phyloP scores from a whole-genome alignment of 2,113 vertebrate species.

The Cololabis saira region DNA sequence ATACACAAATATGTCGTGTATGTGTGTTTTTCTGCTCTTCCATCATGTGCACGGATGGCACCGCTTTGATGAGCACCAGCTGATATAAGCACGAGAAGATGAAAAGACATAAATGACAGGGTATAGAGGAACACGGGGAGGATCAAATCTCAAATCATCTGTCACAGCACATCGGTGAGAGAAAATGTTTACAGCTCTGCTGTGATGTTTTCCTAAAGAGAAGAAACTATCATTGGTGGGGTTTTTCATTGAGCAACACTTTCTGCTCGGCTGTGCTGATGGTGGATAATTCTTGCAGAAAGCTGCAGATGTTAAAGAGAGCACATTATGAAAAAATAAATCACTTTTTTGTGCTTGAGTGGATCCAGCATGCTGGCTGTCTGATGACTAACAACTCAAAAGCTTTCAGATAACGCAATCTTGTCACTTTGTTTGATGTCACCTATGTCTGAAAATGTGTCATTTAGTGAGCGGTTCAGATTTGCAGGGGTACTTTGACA shows the following conservation, averaged over 20 bases:
- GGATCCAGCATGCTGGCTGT: no score
- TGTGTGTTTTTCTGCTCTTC: slow-evolving; percentile 22
- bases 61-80: slow-evolving; percentile 48
- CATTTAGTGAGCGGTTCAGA: no score
- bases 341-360: no score
- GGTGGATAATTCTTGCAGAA: slow-evolving; percentile 14
- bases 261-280: slow-evolving; percentile 18
- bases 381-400: no score
- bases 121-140: slow-evolving; percentile 44
- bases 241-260: slow-evolving; percentile 26
- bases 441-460: no score
- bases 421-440: no score
- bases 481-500: no score
- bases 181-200: slow-evolving; percentile 57
- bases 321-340: no score
- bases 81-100: slow-evolving; percentile 56
- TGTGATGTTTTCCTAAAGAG: slow-evolving; percentile 47
- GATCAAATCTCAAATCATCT: slow-evolving; percentile 55
- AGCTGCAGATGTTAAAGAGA: no score
- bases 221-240: slow-evolving; percentile 41
- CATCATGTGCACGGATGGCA: slow-evolving; percentile 29
- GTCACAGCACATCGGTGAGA: slow-evolving; percentile 19
- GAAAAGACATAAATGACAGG: slow-evolving; percentile 60
- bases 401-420: no score
- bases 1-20: slow-evolving; percentile 13